These are phyloP conservation scores for Papilio xuthus DNA, from an alignment of 1,140 invertebrate species.

Conservation along the genomic window DNA sequence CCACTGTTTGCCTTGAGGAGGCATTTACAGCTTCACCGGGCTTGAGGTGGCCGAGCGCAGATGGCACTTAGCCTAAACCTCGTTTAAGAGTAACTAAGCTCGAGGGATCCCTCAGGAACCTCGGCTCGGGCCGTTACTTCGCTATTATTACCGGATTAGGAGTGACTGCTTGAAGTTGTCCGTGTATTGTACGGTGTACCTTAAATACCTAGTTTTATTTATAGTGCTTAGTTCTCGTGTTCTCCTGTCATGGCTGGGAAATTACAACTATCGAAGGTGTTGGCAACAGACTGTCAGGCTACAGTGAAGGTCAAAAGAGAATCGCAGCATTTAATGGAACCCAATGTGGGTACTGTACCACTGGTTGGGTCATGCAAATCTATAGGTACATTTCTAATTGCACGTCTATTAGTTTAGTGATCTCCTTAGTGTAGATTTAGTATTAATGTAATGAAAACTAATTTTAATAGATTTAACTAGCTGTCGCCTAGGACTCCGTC, in stretches of 20 bases:
- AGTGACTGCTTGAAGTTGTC: no score
- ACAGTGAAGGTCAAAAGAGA: conserved; percentile 86
- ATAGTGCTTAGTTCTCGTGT: conserved; percentile 88
- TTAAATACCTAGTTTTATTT: conserved; percentile 1
- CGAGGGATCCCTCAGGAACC: no score
- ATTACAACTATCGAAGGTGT: conserved; percentile 91
- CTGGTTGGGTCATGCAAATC: conserved; percentile 94
- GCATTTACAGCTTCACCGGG: no score
- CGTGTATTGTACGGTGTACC: no score
- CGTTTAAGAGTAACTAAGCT: no score
- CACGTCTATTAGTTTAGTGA: background rate
- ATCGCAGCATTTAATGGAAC: conserved; percentile 88
- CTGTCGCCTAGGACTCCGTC: no score
- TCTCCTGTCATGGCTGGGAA: conserved; percentile 87
- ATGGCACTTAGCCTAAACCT: no score
- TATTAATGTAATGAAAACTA: background rate
- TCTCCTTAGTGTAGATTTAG: background rate
- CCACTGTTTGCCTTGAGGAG: no score
- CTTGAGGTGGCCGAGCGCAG: no score
- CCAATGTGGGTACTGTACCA: conserved; percentile 92
- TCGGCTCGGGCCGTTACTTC: no score
- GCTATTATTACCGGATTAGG: no score
- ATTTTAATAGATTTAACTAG: no score
- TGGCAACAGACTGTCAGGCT: conserved; percentile 86
- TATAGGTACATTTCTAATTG: conserved; percentile 80